Conservation (phyloP, 2,797 vertebrate genomes). For the Bufotes viridis region DNA sequence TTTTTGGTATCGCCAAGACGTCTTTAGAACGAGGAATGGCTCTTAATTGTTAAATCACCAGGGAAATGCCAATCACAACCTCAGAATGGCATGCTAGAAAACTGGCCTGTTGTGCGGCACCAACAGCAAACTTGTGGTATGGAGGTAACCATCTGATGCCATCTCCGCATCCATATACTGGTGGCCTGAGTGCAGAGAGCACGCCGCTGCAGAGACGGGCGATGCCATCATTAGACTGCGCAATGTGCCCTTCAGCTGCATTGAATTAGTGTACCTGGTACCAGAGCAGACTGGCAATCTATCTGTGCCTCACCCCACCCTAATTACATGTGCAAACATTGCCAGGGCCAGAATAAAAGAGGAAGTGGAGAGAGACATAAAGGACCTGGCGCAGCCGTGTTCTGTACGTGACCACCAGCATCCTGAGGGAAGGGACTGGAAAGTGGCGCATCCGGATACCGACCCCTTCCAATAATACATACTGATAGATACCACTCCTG, state of each 20-base stretch:
- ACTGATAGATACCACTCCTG: background rate
- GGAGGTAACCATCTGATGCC: background rate
- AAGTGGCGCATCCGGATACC: background rate
- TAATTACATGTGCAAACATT: slow-evolving; percentile 41
- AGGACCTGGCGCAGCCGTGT: background rate
- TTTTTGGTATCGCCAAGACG: background rate
- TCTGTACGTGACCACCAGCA: background rate
- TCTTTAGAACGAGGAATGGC: background rate
- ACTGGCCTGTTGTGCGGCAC: background rate
- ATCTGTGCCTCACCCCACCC: slow-evolving; percentile 18
- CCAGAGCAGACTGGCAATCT: slow-evolving; percentile 16
- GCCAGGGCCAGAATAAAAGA: slow-evolving; percentile 22
- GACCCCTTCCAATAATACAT: background rate
- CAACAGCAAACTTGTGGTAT: background rate
- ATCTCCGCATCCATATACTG: background rate
- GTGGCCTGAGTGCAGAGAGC: background rate
- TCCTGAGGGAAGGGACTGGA: background rate
- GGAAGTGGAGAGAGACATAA: slow-evolving; percentile 27
- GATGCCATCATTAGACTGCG: background rate
- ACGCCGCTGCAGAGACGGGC: background rate
- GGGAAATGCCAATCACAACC: background rate
- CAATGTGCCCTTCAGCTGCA: slow-evolving; percentile 2
- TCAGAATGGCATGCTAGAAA: background rate
- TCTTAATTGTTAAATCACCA: background rate
- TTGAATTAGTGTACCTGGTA: slow-evolving; percentile 4